Conservation (phyloP, 2,113 vertebrate species). For the Montifringilla adamsi region DNA sequence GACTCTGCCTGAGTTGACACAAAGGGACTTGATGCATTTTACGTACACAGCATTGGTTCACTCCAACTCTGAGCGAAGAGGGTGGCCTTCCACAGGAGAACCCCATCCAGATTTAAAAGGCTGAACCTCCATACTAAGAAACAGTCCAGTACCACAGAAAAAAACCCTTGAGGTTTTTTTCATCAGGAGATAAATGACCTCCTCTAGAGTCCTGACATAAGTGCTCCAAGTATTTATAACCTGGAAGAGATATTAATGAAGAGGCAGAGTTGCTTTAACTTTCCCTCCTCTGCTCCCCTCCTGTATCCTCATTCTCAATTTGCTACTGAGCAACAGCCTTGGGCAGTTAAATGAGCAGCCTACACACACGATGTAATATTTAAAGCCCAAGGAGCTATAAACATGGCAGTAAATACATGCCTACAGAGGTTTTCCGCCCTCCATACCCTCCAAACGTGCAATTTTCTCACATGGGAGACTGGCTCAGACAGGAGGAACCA, state of each 20-base stretch:
- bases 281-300: background rate
- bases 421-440: background rate
- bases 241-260: background rate
- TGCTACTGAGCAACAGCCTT: background rate
- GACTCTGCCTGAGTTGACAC: background rate
- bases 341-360: background rate
- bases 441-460: background rate
- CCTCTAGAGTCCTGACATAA: background rate
- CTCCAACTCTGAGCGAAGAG: background rate
- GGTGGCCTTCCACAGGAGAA: background rate
- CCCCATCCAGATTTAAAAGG: background rate
- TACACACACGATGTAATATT: background rate
- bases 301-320: background rate
- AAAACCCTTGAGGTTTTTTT: background rate
- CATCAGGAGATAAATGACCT: background rate
- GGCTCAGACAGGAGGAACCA: background rate
- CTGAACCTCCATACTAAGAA: background rate
- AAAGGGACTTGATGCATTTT: background rate
- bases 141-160: background rate
- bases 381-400: background rate
- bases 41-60: background rate
- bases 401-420: background rate
- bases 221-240: background rate
- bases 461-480: background rate
- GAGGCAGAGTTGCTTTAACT: background rate